Evolutionary conservation across 2,888 invertebrate genomes (phyloP), one percentile per base, ranked within the genome.

Genomic region (Spisula solida): DNA sequence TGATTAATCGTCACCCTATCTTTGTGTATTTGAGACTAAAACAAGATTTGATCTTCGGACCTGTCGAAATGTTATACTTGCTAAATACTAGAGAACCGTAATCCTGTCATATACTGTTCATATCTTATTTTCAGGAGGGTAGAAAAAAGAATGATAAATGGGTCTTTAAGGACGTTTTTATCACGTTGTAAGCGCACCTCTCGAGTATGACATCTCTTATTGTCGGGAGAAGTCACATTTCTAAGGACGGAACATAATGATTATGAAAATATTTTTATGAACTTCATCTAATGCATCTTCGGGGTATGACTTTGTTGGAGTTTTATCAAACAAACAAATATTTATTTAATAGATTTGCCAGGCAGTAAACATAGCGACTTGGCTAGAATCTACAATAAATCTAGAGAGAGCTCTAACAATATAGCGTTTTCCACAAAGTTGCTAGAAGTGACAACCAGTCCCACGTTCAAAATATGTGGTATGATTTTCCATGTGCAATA

Each of bases 141-240:
- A 56, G 18, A 56, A 85, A 31, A 41, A 75, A 75, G 31, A 80
- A 88, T 88, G 88, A 88, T 88, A 78, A 78, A 88, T 88, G 88
- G 55, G 81, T 34, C 70, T 88, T 88, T 88, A 81, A 88, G 81
- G 56, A 85, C 82, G 55, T 78, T 88, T 88, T 88, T 88, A 88
- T 88, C 85, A 75, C 75, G 29, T 34, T 75, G 34, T 75, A 75
- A 75, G 29, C 75, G 8, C 75, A 12, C 29, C 41, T 48, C 51
- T 80, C 80, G 25, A 51, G 25, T 34, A 18, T 75, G 85, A 41
- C 85, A 85, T 55, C 79, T 41, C 75, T 34, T 75, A 0, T 31
- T 18, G 12, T 31, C 34, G 2, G 31, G 14, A 18, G 18, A 18
- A 34, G 75, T 18, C 75, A 75, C 0, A 66, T 66, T 51, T 66